Evolutionary conservation across 2,797 vertebrate genomes (phyloP).

Genomic region (Australoheros facetus): DNA sequence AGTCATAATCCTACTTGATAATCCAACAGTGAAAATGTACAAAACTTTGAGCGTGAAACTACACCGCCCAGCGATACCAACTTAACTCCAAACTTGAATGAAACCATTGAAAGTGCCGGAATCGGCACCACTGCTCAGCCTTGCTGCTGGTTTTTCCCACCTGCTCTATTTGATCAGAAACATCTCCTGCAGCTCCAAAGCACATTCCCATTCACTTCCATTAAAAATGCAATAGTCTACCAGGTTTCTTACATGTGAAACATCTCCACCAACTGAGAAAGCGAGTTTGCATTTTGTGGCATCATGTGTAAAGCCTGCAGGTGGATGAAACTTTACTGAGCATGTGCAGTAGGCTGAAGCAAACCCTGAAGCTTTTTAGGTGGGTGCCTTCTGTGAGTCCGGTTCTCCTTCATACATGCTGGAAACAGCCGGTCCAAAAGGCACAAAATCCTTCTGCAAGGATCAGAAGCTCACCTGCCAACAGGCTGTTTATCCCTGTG

Average conservation of each 20-base stretch:
- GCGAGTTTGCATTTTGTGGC: background rate
- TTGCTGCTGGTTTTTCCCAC: too few species aligned
- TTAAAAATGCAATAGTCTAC: too few species aligned
- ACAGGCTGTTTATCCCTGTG: background rate
- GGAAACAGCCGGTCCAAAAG: background rate
- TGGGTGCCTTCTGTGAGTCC: background rate
- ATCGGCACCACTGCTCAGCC: background rate
- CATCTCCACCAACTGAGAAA: too few species aligned
- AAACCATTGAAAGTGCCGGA: too few species aligned
- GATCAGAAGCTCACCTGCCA: background rate
- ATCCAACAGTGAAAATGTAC: too few species aligned
- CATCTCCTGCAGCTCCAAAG: too few species aligned
- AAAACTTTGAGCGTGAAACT: too few species aligned
- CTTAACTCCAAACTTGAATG: background rate
- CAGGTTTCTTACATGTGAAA: too few species aligned
- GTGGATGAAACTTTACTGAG: background rate
- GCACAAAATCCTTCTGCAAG: background rate
- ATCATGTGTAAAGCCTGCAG: background rate
- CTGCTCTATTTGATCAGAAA: too few species aligned
- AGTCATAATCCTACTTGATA: background rate
- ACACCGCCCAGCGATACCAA: too few species aligned
- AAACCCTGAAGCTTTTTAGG: background rate
- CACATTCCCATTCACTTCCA: too few species aligned
- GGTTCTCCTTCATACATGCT: too few species aligned
- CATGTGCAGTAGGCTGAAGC: background rate